Evolutionary conservation across 2,888 invertebrate species (phyloP).

Genomic region (Lasiommata megera): DNA sequence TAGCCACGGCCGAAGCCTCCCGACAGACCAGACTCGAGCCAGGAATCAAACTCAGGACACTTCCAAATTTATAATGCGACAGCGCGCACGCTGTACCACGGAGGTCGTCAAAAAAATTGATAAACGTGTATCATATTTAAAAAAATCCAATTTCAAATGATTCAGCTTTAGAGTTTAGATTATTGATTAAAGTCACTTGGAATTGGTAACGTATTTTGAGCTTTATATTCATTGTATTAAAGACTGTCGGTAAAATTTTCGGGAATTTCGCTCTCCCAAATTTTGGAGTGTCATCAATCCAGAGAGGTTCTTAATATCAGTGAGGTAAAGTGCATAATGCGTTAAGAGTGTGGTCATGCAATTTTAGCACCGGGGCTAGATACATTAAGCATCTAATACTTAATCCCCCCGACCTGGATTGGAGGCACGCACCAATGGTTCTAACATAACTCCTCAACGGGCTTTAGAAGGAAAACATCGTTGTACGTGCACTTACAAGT

Average conservation of each 20-base stretch:
- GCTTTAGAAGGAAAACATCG: slow-evolving; percentile 28
- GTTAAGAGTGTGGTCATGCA: slow-evolving; percentile 3
- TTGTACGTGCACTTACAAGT: slow-evolving; percentile 16
- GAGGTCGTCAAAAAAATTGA: no score
- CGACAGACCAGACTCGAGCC: no score
- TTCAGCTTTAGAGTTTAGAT: no score
- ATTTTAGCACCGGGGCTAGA: slow-evolving; percentile 23
- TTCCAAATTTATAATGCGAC: no score
- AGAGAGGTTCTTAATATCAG: slow-evolving; percentile 1
- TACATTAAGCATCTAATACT: slow-evolving; percentile 28
- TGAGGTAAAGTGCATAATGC: slow-evolving; percentile 1
- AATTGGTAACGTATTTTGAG: no score
- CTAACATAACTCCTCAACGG: slow-evolving; percentile 26
- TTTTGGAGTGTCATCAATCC: background rate
- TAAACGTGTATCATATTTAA: no score
- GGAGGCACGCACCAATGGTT: slow-evolving; percentile 28
- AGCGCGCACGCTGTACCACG: no score
- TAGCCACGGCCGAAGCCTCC: no score
- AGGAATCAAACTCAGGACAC: no score
- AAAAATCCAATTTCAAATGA: no score
- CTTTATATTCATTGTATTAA: no score
- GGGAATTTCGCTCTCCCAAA: background rate
- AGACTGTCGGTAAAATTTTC: background rate
- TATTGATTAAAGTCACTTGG: no score
- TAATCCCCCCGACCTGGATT: slow-evolving; percentile 25